These are phyloP conservation scores for Girardinus metallicus DNA, from an alignment of 2,797 vertebrate genomes.

Conservation along the genomic window DNA sequence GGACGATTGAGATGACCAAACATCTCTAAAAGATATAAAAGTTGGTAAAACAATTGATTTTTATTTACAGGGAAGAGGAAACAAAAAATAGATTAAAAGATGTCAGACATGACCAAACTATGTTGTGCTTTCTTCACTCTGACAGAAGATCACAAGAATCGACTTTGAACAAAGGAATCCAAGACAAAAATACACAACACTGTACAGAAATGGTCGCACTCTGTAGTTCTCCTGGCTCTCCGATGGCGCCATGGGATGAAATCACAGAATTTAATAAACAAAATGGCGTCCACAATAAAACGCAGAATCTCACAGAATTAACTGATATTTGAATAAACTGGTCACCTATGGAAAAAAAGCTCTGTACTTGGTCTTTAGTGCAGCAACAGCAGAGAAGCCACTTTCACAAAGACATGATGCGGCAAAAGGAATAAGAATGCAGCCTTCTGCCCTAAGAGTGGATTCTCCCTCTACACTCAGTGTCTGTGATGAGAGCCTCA, in stretches of 20 bases:
- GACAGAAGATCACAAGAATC: background rate
- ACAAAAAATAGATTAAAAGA: background rate
- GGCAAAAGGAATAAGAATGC: too few relatives aligned
- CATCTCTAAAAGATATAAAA: background rate
- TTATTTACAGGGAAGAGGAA: background rate
- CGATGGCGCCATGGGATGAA: background rate
- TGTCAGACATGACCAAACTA: background rate
- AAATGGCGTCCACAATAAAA: too few relatives aligned
- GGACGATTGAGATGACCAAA: background rate
- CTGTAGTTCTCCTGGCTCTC: background rate
- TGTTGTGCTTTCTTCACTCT: background rate
- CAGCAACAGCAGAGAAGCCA: too few relatives aligned
- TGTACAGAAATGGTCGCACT: rapidly evolving
- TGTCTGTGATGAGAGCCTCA: too few relatives aligned
- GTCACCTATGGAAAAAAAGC: too few relatives aligned
- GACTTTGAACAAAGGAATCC: background rate
- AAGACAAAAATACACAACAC: background rate
- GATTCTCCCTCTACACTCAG: too few relatives aligned
- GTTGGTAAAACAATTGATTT: background rate
- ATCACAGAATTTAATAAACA: too few relatives aligned
- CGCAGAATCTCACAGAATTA: too few relatives aligned
- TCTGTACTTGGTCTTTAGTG: too few relatives aligned
- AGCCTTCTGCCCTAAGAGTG: too few relatives aligned
- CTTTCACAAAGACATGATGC: too few relatives aligned
- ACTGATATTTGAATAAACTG: too few relatives aligned